phyloP scores from a whole-genome alignment of 2,888 invertebrate genomes.

The Parthenolecanium corni region DNA sequence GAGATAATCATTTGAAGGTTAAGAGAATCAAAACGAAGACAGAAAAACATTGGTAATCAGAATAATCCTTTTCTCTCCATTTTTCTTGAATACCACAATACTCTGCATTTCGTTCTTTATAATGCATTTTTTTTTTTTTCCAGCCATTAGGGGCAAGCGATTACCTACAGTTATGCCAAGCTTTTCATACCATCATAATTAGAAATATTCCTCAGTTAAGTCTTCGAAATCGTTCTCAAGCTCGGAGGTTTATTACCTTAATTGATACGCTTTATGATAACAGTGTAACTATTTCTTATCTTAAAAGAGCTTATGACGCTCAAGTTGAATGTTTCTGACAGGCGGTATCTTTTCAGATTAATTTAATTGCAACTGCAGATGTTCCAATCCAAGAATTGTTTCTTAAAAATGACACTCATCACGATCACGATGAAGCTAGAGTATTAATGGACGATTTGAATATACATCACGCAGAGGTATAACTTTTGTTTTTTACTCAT shows the following conservation, averaged over 20 bases:
- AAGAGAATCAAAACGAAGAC: no score
- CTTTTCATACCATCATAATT: constrained; percentile 90
- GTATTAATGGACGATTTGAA: constrained; percentile 91
- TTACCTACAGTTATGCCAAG: constrained; percentile 81
- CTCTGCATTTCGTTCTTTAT: neutral
- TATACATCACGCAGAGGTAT: constrained; percentile 61
- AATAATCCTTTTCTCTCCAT: no score
- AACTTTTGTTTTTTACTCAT: neutral
- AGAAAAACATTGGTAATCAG: no score
- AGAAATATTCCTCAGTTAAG: constrained; percentile 77
- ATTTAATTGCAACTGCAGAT: constrained; percentile 73
- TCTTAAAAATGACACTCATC: constrained; percentile 40
- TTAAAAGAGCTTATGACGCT: neutral
- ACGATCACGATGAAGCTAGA: constrained; percentile 58
- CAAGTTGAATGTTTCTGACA: constrained; percentile 1
- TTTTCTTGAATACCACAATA: no score
- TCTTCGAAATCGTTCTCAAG: constrained; percentile 66
- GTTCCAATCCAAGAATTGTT: constrained; percentile 67
- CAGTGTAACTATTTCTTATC: constrained; percentile 49
- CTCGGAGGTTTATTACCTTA: constrained; percentile 87
- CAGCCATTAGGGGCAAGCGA: constrained; percentile 89
- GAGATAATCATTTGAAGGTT: no score
- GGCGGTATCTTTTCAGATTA: constrained; percentile 44
- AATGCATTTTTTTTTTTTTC: constrained; percentile 35
- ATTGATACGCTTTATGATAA: constrained; percentile 96